phyloP scores from a whole-genome alignment of 2,888 invertebrate species.

The Neoscelio sp. region DNA sequence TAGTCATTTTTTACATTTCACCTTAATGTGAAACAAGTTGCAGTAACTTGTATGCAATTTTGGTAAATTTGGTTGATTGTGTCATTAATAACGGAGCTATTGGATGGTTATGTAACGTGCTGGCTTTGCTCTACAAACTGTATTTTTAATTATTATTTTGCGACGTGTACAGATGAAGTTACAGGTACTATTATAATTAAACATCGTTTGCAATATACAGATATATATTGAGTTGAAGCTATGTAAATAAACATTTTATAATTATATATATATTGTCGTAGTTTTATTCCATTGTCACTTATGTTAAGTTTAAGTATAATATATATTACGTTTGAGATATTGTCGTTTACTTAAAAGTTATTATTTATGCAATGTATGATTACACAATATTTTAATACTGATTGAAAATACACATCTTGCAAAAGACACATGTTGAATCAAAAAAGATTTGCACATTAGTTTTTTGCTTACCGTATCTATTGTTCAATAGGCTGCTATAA shows the following conservation, averaged over 20 bases:
- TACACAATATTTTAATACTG: too few species aligned
- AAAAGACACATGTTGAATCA: too few species aligned
- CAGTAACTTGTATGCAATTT: too few species aligned
- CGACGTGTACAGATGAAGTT: conserved; percentile 78
- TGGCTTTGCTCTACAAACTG: conserved; percentile 25
- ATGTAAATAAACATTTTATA: conserved; percentile 82
- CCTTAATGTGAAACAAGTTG: too few species aligned
- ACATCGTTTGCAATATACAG: conserved; percentile 75
- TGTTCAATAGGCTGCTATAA: too few species aligned
- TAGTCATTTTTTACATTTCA: too few species aligned
- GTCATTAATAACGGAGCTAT: conserved; percentile 34
- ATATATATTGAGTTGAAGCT: conserved; percentile 77
- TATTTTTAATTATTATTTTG: conserved; percentile 69
- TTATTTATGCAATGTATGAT: too few species aligned
- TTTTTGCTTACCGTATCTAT: too few species aligned
- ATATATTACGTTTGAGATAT: not conserved
- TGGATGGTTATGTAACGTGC: conserved; percentile 12
- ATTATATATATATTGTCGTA: conserved; percentile 69
- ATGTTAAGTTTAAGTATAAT: not conserved
- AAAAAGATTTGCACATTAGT: too few species aligned
- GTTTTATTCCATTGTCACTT: conserved; percentile 1
- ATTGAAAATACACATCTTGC: too few species aligned
- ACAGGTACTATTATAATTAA: conserved; percentile 72
- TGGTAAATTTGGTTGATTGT: too few species aligned
- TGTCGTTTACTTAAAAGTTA: not conserved